A percentile compares a stretch with the other conserved stretches of the same genome.
phyloP scores from a whole-genome alignment of 2,888 invertebrate genomes.

The Idaea straminata region DNA sequence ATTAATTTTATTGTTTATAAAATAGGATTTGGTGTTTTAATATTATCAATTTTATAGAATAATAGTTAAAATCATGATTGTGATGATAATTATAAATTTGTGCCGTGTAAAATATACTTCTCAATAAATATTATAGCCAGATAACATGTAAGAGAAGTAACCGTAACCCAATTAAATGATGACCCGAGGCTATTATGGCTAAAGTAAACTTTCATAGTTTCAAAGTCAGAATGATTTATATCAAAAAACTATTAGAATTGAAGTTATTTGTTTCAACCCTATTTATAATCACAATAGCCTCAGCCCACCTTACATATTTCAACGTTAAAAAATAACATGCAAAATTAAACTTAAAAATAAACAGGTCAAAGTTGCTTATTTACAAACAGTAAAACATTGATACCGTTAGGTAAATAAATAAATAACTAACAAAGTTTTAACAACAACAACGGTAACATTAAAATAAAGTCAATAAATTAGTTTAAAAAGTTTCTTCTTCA shows the following conservation, averaged over 20 bases:
- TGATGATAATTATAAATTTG: conserved; percentile 58
- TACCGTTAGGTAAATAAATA: conserved; percentile 63
- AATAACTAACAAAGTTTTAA: conserved; percentile 70
- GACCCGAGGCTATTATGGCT: neutral
- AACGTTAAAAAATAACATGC: conserved; percentile 57
- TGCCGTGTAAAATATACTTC: conserved; percentile 53
- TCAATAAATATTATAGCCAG: conserved; percentile 71
- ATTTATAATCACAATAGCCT: neutral
- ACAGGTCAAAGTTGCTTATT: conserved; percentile 61
- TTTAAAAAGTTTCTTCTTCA: conserved; percentile 90
- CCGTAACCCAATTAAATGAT: neutral
- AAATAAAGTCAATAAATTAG: conserved; percentile 55
- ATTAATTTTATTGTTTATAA: conserved; percentile 49
- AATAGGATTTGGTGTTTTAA: conserved; percentile 57
- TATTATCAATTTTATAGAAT: conserved; percentile 40
- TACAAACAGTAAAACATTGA: conserved; percentile 57
- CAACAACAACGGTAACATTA: conserved; percentile 75
- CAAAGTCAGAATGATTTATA: neutral
- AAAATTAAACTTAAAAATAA: conserved; percentile 51
- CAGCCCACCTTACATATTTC: conserved; percentile 54
- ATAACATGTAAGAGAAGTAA: conserved; percentile 64
- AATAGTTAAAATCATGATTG: conserved; percentile 63
- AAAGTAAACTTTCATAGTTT: neutral
- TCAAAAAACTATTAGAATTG: conserved; percentile 12
- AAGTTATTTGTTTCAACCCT: neutral